Base-by-base conservation (phyloP, 2,888 invertebrate species). In the Atherix ibis region DNA sequence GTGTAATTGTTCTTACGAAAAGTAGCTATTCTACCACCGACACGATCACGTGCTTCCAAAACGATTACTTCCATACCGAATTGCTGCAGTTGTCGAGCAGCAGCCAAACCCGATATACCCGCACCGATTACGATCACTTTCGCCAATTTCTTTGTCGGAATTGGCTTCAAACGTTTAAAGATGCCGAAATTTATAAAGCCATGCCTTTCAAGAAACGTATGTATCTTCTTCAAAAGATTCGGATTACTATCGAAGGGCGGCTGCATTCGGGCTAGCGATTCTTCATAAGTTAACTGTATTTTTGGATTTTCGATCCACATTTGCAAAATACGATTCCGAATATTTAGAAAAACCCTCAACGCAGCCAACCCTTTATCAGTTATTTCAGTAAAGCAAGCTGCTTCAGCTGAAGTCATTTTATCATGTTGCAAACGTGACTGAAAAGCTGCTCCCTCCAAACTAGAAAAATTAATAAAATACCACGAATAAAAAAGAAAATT, bases 161-260 rank as follows among this genome's bases (percentile, higher is more conserved):
- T 68, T 35, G 82, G 76, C 51, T 82, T 82, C 4, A 83, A 59
- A 24, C 88, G 69, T 54, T 91, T 88, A 60, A 89, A 98, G 32
- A 94, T 80, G 0, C 98, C 98, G 66, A 89, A 97, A 64, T 98
- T 98, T 42, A 98, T 92, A 50, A 85, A 91, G 3, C 97, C 95
- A 60, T 95, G 89, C 28, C 98, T 71, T 52, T 95, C 89, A 24
- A 98, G 66, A 58, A 85, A 98, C 1, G 83, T 79, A 63, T 91
- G 91, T 18, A 88, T 73, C 43, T 94, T 71, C 52, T 76, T 71
- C 2, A 92, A 73, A 15, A 97, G 62, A 6, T 75, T 73, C 4
- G 78, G 74, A 61, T 97, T 94, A 52, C 85, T 88, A 58, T 94
- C 92, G 51, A 88, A 97, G 1, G 97, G 95, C 5, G 83, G 69